Evolutionary conservation across 1,140 invertebrate genomes (phyloP), one percentile per base, ranked within the genome.

Genomic region (Pogonognathellus flavescens): DNA sequence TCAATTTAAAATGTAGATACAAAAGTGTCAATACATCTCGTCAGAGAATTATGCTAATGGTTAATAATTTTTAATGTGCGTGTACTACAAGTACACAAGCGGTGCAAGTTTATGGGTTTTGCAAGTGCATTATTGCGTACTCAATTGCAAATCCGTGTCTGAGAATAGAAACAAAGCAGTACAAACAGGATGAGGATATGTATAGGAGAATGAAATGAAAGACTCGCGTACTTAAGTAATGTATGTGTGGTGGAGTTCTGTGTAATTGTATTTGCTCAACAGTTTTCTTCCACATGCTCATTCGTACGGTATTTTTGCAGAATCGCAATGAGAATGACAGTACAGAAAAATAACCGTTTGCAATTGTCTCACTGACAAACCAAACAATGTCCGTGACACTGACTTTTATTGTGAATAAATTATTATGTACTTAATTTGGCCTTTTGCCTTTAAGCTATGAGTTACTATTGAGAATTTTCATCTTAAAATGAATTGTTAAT

Each of bases 241-340:
- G 18, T 11, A 11, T 31, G 16, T 76, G 31, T 14, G 66, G 66
- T 76, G 13, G 31, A 18, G 14, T 41, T 76, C 18, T 31, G 70
- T 66, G 18, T 66, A 66, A 66, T 66, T 31, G 22, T 14, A 25
- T 76, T 22, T 66, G 60, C 60, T 66, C 18, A 66, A 66, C 4
- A 66, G 18, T 11, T 66, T 66, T 66, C 18, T 66, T 6, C 14
- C 22, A 25, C 0, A 7, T 49, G 8, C 1, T 41, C 11, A 13
- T 76, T 9, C 70, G 49, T 50, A 76, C 70, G 70, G 70, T 76
- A 76, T 76, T 76, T 76, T 76, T 76, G 41, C 25, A 70, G 14
- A 13, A 7, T 25, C n/a, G 16, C n/a, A 9, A 76, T 14, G 31
- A 72, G 25, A 76, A 49, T 66, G 62, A 66, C 62, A 41, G n/a